Evolutionary conservation across 2,888 invertebrate genomes (phyloP).

Genomic region (Himalopsyche tibetana): DNA sequence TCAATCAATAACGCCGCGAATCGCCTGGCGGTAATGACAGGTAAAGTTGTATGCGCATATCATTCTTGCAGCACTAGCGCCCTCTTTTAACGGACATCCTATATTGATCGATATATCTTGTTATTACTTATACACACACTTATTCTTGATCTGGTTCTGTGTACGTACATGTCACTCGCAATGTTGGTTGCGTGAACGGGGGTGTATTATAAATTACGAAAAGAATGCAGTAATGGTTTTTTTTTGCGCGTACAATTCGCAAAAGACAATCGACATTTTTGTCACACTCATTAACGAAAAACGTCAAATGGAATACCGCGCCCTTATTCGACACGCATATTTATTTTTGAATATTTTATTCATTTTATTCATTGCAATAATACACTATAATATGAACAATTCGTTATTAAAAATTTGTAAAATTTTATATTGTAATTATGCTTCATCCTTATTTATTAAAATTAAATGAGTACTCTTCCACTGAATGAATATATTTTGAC

Average conservation of each 20-base stretch:
- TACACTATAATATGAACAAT: too few species aligned
- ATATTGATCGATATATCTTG: not conserved
- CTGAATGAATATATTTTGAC: too few species aligned
- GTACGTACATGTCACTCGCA: not conserved
- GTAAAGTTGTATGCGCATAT: too few species aligned
- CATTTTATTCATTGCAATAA: too few species aligned
- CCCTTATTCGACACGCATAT: not conserved
- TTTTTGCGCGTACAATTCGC: conserved; percentile 9
- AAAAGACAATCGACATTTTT: conserved; percentile 23
- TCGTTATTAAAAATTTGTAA: too few species aligned
- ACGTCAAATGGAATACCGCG: conserved; percentile 27
- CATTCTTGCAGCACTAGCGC: too few species aligned
- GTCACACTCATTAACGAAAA: conserved; percentile 16
- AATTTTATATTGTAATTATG: too few species aligned
- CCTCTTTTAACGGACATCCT: too few species aligned
- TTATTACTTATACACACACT: not conserved
- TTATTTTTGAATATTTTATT: conserved; percentile 14
- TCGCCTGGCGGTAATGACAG: too few species aligned
- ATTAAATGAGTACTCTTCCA: too few species aligned
- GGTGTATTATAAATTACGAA: not conserved
- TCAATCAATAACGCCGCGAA: too few species aligned
- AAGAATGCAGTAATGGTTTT: not conserved
- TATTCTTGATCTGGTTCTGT: conserved; percentile 6
- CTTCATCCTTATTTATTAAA: too few species aligned
- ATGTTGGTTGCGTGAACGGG: not conserved